Percentiles rank a stretch among this genome's conserved stretches.
Conservation (phyloP, 2,888 invertebrate species). For the Conchocele bisecta region DNA sequence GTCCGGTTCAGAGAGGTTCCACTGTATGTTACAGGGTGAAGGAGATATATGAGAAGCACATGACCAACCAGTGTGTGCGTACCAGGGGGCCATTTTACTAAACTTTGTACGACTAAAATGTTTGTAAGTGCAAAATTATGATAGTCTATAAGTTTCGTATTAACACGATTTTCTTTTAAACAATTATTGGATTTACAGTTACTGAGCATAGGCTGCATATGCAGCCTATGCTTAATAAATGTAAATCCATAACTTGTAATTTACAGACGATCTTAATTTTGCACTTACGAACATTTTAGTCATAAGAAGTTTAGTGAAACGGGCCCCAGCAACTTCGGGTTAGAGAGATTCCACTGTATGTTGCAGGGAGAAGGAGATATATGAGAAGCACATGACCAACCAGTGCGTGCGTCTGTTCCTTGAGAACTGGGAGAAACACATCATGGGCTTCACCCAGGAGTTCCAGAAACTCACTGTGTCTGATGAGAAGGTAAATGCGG, state of each 20-base stretch:
- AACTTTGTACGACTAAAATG: no score
- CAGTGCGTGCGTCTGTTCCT: slow-evolving; percentile 92
- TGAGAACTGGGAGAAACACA: slow-evolving; percentile 89
- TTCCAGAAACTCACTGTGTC: slow-evolving; percentile 91
- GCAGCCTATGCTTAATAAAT: no score
- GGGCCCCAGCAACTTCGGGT: neutral
- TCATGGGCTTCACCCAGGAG: slow-evolving; percentile 90
- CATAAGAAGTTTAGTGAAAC: no score
- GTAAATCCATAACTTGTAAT: no score
- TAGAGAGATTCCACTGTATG: neutral
- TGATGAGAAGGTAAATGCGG: slow-evolving; percentile 94
- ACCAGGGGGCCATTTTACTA: no score
- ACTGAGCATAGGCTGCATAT: no score
- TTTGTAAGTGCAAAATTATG: no score
- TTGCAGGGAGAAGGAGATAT: slow-evolving; percentile 88
- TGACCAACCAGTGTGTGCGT: slow-evolving; percentile 90
- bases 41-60: slow-evolving; percentile 88
- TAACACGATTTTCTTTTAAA: no score
- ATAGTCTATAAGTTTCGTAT: no score
- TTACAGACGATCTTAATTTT: no score
- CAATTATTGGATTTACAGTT: no score
- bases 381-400: slow-evolving; percentile 89
- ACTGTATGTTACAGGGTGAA: slow-evolving; percentile 86
- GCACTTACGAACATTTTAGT: no score
- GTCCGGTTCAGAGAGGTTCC: neutral